Conservation (phyloP, 2,888 invertebrate species). For the Melolontha melolontha region DNA sequence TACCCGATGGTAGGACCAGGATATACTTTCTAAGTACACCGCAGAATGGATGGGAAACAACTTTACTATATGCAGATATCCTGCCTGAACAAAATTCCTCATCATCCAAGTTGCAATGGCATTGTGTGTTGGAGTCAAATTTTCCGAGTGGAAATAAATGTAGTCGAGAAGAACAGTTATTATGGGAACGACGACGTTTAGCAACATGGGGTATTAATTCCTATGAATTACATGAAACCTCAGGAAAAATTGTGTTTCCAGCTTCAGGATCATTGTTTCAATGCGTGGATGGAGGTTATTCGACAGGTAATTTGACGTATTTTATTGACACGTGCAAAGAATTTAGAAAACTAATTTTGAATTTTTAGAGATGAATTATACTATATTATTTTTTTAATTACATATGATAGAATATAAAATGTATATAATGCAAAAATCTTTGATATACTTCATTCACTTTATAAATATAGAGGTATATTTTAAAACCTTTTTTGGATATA, state of each 20-base stretch:
- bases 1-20: constrained; percentile 83
- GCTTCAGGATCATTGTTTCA: constrained; percentile 90
- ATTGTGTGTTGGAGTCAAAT: constrained; percentile 83
- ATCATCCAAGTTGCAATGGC: constrained; percentile 73
- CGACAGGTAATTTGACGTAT: constrained; percentile 52
- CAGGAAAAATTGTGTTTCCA: constrained; percentile 91
- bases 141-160: constrained; percentile 74
- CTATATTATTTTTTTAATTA: too few relatives aligned
- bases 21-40: constrained; percentile 92
- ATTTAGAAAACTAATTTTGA: too few relatives aligned
- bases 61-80: constrained; percentile 88
- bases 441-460: too few relatives aligned
- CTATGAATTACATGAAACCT: constrained; percentile 85
- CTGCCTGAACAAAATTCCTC: constrained; percentile 61
- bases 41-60: constrained; percentile 90
- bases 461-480: too few relatives aligned
- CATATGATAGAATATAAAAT: too few relatives aligned
- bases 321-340: not conserved
- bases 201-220: constrained; percentile 95
- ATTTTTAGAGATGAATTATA: too few relatives aligned
- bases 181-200: constrained; percentile 91
- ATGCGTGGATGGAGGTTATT: constrained; percentile 80
- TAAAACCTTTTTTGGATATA: too few relatives aligned
- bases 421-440: too few relatives aligned
- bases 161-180: constrained; percentile 90